Conservation (phyloP, 2,113 vertebrate species). For the Pterophyllum scalare region DNA sequence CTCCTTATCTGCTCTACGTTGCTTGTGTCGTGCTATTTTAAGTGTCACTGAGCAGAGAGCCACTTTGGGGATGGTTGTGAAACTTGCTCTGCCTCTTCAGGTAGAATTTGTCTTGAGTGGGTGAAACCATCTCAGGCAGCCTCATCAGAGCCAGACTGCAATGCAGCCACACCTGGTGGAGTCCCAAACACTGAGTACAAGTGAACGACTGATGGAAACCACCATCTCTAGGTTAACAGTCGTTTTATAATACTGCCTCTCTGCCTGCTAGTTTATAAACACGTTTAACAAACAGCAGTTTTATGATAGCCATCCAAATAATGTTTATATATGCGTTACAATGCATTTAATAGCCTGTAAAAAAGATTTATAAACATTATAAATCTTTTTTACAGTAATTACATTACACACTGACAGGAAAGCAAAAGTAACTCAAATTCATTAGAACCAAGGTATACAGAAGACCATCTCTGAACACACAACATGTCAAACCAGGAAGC, state of each 20-base stretch:
- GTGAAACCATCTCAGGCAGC: not conserved
- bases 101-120: not conserved
- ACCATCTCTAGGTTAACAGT: not conserved
- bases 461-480: not conserved
- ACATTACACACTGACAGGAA: not conserved
- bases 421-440: not conserved
- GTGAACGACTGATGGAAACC: not conserved
- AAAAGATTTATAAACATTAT: not conserved
- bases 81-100: not conserved
- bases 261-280: not conserved
- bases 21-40: not conserved
- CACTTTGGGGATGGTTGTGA: not conserved
- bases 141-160: not conserved
- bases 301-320: not conserved
- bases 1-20: not conserved
- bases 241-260: not conserved
- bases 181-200: not conserved
- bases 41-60: not conserved
- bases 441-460: not conserved
- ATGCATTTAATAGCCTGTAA: not conserved
- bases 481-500: not conserved
- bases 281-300: not conserved
- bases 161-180: not conserved
- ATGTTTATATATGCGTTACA: not conserved
- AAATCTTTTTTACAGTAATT: not conserved